phyloP scores from a whole-genome alignment of 2,888 invertebrate species.

The Aquatica leii region DNA sequence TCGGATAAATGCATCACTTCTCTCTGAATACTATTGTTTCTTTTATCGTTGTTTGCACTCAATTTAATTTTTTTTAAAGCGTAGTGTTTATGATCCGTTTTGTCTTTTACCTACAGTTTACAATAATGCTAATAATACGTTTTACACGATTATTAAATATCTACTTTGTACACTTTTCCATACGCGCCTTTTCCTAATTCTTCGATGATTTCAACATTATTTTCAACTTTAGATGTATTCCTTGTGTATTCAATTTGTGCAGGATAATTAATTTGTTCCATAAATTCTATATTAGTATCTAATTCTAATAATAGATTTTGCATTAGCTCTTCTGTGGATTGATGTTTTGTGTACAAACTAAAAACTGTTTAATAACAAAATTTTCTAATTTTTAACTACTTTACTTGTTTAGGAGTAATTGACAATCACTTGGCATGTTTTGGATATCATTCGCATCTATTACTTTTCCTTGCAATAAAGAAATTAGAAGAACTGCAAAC shows the following conservation, averaged over 20 bases:
- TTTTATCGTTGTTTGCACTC: conserved; percentile 83
- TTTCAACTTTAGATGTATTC: conserved; percentile 72
- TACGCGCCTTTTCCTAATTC: conserved; percentile 94
- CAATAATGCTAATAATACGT: too few species aligned
- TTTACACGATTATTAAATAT: conserved; percentile 12
- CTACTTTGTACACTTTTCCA: conserved; percentile 93
- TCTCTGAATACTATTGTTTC: conserved; percentile 90
- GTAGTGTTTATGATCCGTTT: conserved; percentile 90
- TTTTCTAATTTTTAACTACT: too few species aligned
- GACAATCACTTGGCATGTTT: too few species aligned
- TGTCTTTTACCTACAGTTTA: conserved; percentile 79
- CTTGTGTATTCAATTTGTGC: neutral
- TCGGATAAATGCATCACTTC: conserved; percentile 94
- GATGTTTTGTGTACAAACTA: too few species aligned
- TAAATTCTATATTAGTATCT: too few species aligned
- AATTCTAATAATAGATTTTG: neutral
- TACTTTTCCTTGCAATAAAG: too few species aligned
- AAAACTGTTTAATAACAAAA: too few species aligned
- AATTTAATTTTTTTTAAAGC: conserved; percentile 93
- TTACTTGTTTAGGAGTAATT: too few species aligned
- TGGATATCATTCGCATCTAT: too few species aligned
- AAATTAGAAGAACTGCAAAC: too few species aligned
- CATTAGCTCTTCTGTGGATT: neutral
- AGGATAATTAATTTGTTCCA: too few species aligned
- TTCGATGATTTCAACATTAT: conserved; percentile 82